Percentiles rank a stretch among this genome's conserved stretches.
Conservation (phyloP, 1,140 invertebrate species). For the Drosophila paulistorum region DNA sequence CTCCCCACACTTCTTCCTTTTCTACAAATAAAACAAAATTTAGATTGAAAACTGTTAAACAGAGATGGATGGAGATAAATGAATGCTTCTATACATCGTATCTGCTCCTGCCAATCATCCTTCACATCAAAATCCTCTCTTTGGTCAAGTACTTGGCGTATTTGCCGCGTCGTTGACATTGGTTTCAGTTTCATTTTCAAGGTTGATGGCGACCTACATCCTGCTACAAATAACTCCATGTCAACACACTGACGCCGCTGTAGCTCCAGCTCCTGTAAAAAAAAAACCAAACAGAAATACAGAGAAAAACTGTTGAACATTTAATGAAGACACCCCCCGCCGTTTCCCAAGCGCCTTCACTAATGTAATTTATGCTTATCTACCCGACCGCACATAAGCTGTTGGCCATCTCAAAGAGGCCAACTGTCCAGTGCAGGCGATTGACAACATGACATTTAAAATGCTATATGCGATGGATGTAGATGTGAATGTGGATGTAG, state of each 20-base stretch:
- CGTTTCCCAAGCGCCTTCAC: slow-evolving; percentile 26
- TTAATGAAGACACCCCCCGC: slow-evolving; percentile 47
- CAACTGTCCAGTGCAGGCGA: slow-evolving; percentile 40
- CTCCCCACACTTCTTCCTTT: too few relatives aligned
- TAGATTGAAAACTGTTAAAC: too few relatives aligned
- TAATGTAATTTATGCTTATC: slow-evolving; percentile 66
- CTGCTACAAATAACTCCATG: slow-evolving; percentile 65
- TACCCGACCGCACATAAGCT: slow-evolving; percentile 62
- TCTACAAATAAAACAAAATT: too few relatives aligned
- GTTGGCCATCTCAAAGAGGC: slow-evolving; percentile 42
- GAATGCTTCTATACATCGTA: background rate
- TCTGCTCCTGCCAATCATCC: background rate
- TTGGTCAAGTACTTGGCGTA: slow-evolving; percentile 26
- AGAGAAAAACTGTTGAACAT: slow-evolving; percentile 47
- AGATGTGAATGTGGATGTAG: background rate
- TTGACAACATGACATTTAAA: slow-evolving; percentile 77
- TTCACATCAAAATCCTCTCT: background rate
- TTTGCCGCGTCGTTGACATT: slow-evolving; percentile 38
- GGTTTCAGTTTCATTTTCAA: slow-evolving; percentile 61
- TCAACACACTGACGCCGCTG: slow-evolving; percentile 29
- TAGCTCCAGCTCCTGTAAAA: slow-evolving; percentile 28
- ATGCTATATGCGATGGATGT: slow-evolving; percentile 49
- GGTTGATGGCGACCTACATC: slow-evolving; percentile 56
- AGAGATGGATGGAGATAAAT: background rate
- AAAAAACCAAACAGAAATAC: slow-evolving; percentile 5